Evolutionary conservation across 1,140 invertebrate species (phyloP).

Genomic region (Macrobrachium nipponense): DNA sequence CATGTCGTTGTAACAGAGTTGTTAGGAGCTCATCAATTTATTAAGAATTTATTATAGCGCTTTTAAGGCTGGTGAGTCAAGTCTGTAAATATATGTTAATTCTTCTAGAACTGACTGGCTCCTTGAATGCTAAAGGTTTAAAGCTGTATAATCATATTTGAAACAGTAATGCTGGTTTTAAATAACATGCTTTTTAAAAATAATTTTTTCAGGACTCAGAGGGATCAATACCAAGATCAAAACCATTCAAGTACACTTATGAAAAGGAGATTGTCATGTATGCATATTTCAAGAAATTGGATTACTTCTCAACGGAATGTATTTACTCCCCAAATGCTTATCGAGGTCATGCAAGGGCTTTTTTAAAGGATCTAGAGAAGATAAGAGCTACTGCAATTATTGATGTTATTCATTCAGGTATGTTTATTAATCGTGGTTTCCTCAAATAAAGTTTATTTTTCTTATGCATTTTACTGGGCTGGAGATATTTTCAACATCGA

Average conservation of each 20-base stretch:
- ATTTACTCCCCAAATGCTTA: slow-evolving; percentile 99
- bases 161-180: too few relatives aligned
- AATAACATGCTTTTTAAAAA: too few relatives aligned
- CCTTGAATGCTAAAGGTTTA: too few relatives aligned
- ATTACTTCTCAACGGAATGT: slow-evolving; percentile 99
- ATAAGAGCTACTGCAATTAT: slow-evolving; percentile 93
- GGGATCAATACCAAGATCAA: slow-evolving; percentile 90
- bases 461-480: not conserved
- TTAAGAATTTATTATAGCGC: too few relatives aligned
- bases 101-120: too few relatives aligned
- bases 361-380: slow-evolving; percentile 96
- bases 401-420: slow-evolving; percentile 97
- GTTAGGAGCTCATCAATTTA: too few relatives aligned
- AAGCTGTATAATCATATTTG: too few relatives aligned
- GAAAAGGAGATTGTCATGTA: slow-evolving; percentile 99
- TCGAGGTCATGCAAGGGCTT: slow-evolving; percentile 89
- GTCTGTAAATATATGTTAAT: too few relatives aligned
- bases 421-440: not conserved
- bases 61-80: too few relatives aligned
- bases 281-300: slow-evolving; percentile 95
- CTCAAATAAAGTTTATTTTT: not conserved
- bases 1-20: too few relatives aligned
- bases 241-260: slow-evolving; percentile 98
- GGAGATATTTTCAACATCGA: too few relatives aligned
- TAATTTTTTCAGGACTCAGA: slow-evolving; percentile 77